Base-by-base conservation (phyloP, 2,888 invertebrate species). In the Cataglyphis altisquamis region DNA sequence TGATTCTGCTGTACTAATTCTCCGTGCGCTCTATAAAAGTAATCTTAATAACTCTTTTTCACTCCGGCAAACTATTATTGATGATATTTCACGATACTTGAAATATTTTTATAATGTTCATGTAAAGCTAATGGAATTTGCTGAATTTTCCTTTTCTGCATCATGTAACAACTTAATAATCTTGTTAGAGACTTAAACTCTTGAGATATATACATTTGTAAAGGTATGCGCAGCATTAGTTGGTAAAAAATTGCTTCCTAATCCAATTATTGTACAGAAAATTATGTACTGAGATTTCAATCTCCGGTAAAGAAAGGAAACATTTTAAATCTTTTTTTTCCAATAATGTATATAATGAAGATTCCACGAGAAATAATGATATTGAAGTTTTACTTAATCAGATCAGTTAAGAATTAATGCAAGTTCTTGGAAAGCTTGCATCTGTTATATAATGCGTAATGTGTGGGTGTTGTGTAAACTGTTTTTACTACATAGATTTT, bases 381-480 rank as follows among this genome's bases (percentile, higher is more conserved):
- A 48, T 55, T 36, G 10, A 55, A 67, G 57, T 67, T 67, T 29
- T 29, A n/a, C 18, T 67, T 12, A 10, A 39, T 5, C 9, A 32
- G 29, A 66, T 66, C 36, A 64, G 41, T 63, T 63, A 66, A 36
- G 52, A 12, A 75, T 66, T 66, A 77, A 66, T n/a, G 2, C n/a
- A 15, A 45, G 25, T 75, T 75, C 39, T 21, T 2, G 5, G n/a
- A 15, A 52, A 39, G n/a, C 10, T 66, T 55, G 21, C 9, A 39
- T 66, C 39, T 66, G 9, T 39, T 77, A 12, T 25, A 55, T n/a
- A 25, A n/a, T 39, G 39, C 39, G 25, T 36, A 52, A 52, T 25
- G 6, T 48, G 8, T n/a, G 48, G n/a, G 48, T n/a, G 10, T 5
- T 48, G 48, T 48, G 18, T 48, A n/a, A 21, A 9, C 4, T n/a